Evolutionary conservation across 35 echinoderm and acorn worm genomes (phyloP), one percentile per base, ranked within the genome.

Genomic region (Heliocidaris tuberculata): DNA sequence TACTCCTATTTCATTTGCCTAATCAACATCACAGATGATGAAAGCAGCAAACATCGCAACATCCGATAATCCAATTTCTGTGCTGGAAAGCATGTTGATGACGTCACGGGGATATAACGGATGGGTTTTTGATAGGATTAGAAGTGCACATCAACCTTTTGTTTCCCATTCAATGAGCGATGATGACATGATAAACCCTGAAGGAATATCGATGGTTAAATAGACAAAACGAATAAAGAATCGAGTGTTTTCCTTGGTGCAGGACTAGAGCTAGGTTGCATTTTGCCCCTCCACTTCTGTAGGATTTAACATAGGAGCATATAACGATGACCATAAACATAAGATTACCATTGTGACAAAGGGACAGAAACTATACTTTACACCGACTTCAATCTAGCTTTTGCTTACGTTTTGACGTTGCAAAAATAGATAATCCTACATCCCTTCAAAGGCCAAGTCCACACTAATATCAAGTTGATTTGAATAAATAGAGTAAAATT

Each of bases 41-140:
- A 78, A 7, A 78, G 4, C 65, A 78, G 27, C 65, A 78, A 78
- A 78, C 65, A 21, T 78, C 27, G 65, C 65, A 78, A 78, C 65
- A 78, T 78, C 65, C 65, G 65, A 78, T 78, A 78, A 78, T 78
- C 65, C 65, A 78, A 78, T 78, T 78, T 78, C 65, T 78, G 65
- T 78, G 65, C 65, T 78, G 65, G 65, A 78, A 78, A 78, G 65
- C 65, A 78, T 78, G 65, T 78, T 78, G 17, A 24, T 78, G 65
- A 78, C 65, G 65, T 78, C 65, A 78, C 7, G 5, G 27, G 8
- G 65, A 19, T 78, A 19, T 78, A 78, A 78, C 24, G 65, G 21
- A 78, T 78, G 65, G 65, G 65, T 78, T 78, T 78, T 78, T 78
- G 65, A 78, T 78, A 78, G 65, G 65, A 78, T 78, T 78, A 78